Evolutionary conservation across 2,888 invertebrate species (phyloP).

Genomic region (Aphodius granarius): DNA sequence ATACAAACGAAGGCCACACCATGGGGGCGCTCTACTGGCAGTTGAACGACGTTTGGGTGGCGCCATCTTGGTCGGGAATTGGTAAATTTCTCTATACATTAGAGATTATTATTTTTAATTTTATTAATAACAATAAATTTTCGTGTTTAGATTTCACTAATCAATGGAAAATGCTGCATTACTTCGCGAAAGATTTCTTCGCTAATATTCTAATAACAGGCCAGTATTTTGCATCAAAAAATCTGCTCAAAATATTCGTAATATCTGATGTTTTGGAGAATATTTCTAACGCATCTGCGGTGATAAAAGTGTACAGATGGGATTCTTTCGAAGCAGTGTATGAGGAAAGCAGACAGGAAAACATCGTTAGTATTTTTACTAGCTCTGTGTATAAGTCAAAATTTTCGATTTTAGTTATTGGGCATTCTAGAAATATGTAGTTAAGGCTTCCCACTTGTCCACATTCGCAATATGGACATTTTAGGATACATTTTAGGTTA

Average conservation of each 20-base stretch:
- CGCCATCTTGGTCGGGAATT: conserved; percentile 93
- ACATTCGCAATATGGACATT: too few relatives aligned
- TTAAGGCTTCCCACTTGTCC: too few relatives aligned
- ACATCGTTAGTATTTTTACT: conserved; percentile 16
- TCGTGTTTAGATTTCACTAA: conserved; percentile 45
- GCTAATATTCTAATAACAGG: conserved; percentile 70
- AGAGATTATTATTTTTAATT: neutral
- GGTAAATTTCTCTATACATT: conserved; percentile 54
- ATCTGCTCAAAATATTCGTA: conserved; percentile 62
- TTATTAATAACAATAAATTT: neutral
- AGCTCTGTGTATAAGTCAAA: too few relatives aligned
- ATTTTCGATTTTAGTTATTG: too few relatives aligned
- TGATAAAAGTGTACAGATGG: conserved; percentile 63
- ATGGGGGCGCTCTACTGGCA: conserved; percentile 99
- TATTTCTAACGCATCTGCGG: conserved; percentile 53
- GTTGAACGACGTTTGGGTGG: conserved; percentile 96
- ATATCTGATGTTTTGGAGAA: conserved; percentile 61
- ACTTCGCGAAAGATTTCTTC: conserved; percentile 85
- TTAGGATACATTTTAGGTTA: too few relatives aligned
- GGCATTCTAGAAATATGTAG: too few relatives aligned
- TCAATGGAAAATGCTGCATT: conserved; percentile 67
- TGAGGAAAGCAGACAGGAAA: conserved; percentile 24
- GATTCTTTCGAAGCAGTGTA: conserved; percentile 38
- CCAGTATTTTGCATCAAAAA: conserved; percentile 55
- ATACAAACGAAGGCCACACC: conserved; percentile 68